These are phyloP conservation scores for Stenodera caucasica DNA, from an alignment of 2,888 invertebrate genomes.

Conservation along the genomic window DNA sequence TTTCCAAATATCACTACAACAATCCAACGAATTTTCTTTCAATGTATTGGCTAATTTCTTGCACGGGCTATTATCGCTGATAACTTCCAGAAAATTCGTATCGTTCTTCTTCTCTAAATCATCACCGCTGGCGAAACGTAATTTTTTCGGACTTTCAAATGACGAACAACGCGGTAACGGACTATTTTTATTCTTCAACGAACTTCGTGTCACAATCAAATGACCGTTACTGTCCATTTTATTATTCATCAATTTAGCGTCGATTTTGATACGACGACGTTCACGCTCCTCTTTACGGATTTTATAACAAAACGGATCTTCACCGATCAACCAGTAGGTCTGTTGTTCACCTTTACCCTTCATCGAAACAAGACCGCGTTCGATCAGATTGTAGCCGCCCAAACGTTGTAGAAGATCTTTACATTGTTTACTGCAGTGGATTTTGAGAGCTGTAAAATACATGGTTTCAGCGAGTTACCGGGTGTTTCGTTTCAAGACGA, in stretches of 20 bases:
- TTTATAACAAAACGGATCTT: slow-evolving; percentile 65
- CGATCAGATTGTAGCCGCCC: slow-evolving; percentile 81
- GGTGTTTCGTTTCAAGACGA: too few species aligned
- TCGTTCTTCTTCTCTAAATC: slow-evolving; percentile 55
- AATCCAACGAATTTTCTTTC: slow-evolving; percentile 58
- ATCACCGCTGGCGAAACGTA: slow-evolving; percentile 41
- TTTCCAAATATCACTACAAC: slow-evolving; percentile 54
- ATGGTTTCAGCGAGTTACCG: too few species aligned
- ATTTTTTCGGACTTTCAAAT: slow-evolving; percentile 35
- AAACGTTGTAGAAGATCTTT: slow-evolving; percentile 78
- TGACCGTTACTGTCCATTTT: slow-evolving; percentile 43
- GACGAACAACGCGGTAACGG: slow-evolving; percentile 65
- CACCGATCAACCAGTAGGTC: slow-evolving; percentile 78
- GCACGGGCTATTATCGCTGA: slow-evolving; percentile 62
- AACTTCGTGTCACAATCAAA: slow-evolving; percentile 61
- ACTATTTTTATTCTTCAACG: slow-evolving; percentile 69
- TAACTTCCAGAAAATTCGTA: slow-evolving; percentile 59
- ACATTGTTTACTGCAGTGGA: slow-evolving; percentile 84
- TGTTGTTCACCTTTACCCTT: slow-evolving; percentile 85
- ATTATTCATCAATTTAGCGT: slow-evolving; percentile 41
- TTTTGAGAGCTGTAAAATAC: too few species aligned
- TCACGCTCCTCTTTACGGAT: slow-evolving; percentile 60
- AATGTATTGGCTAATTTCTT: slow-evolving; percentile 58
- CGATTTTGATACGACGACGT: slow-evolving; percentile 55
- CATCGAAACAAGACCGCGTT: slow-evolving; percentile 79